These are phyloP conservation scores for Rhodophaea formosa DNA, from an alignment of 2,888 invertebrate species.

Conservation along the genomic window DNA sequence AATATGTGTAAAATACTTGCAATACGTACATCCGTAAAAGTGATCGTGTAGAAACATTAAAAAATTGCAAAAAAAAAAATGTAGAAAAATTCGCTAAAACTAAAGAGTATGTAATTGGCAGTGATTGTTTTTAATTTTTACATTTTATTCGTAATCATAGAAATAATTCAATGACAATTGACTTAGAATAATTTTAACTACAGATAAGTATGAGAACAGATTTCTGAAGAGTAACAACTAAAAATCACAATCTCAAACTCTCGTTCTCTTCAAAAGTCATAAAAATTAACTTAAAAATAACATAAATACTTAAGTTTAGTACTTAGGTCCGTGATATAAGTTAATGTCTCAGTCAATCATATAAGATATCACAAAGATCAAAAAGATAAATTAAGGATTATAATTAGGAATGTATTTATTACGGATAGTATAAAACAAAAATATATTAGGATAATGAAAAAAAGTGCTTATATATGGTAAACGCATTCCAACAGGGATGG, in stretches of 20 bases:
- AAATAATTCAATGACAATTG: constrained; percentile 31
- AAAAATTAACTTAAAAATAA: constrained; percentile 10
- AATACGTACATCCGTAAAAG: background rate
- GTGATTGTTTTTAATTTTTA: constrained; percentile 39
- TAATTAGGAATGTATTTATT: background rate
- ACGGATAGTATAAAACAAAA: too few species aligned
- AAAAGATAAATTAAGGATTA: background rate
- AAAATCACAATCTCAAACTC: background rate
- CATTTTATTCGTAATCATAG: constrained; percentile 19
- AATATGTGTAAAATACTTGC: constrained; percentile 7
- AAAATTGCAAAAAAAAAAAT: background rate
- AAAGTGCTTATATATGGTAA: too few species aligned
- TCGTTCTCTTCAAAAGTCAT: constrained; percentile 1
- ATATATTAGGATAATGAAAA: too few species aligned
- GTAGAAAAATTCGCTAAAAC: background rate
- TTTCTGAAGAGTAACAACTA: background rate
- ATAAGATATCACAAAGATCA: constrained; percentile 32
- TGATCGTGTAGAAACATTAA: background rate
- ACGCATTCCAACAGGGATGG: too few species aligned
- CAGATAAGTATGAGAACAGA: background rate
- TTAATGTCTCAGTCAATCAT: constrained; percentile 46
- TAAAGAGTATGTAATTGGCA: constrained; percentile 53
- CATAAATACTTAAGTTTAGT: constrained; percentile 14
- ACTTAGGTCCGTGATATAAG: constrained; percentile 26
- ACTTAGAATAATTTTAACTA: constrained; percentile 42